phyloP scores from a whole-genome alignment of 2,797 vertebrate species.

The Limosa lapponica region DNA sequence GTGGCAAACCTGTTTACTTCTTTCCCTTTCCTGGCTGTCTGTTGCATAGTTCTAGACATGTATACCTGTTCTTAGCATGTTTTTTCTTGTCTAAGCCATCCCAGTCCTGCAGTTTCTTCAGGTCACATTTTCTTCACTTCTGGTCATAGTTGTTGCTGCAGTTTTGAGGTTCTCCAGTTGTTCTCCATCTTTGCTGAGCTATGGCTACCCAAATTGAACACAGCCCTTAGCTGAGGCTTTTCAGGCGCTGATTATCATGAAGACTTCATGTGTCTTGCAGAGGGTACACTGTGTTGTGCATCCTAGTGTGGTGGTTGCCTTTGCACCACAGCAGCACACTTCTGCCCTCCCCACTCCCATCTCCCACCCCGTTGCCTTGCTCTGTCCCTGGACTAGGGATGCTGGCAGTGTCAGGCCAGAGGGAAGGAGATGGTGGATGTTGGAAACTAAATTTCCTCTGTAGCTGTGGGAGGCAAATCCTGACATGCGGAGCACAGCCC shows the following conservation, averaged over 20 bases:
- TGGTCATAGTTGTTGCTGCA: neutral
- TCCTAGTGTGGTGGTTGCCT: neutral
- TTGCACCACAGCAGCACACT: neutral
- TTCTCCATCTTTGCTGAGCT: neutral
- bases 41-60: neutral
- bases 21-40: neutral
- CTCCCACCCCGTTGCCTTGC: neutral
- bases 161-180: neutral
- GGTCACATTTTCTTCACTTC: neutral
- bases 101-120: neutral
- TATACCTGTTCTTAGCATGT: neutral
- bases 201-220: neutral
- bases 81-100: neutral
- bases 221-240: neutral
- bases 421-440: too few relatives aligned
- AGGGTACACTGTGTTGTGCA: neutral
- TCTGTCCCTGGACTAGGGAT: neutral
- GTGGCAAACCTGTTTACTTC: neutral
- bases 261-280: neutral
- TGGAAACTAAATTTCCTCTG: neutral
- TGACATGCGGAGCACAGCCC: accelerated
- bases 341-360: neutral
- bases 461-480: neutral
- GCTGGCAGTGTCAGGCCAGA: neutral
- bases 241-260: neutral